Evolutionary conservation across 2,113 vertebrate genomes (phyloP).

Genomic region (Perognathus longimembris): DNA sequence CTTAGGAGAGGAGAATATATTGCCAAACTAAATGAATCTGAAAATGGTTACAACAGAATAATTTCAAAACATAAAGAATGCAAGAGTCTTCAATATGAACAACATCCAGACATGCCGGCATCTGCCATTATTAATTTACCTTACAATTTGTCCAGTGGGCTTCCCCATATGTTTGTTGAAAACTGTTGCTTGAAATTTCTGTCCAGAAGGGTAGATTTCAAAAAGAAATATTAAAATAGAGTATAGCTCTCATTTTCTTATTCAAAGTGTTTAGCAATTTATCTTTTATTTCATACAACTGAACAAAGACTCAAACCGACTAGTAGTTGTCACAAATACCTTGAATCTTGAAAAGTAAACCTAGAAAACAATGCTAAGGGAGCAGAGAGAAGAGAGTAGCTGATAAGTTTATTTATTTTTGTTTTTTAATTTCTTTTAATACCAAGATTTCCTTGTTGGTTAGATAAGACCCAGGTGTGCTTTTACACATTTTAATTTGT

Average conservation of each 20-base stretch:
- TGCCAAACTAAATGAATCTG: constrained; percentile 82
- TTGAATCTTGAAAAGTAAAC: constrained; percentile 87
- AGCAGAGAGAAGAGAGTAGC: constrained; percentile 82
- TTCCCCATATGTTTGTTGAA: constrained; percentile 89
- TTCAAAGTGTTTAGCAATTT: constrained; percentile 89
- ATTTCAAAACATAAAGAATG: constrained; percentile 88
- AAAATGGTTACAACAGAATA: constrained; percentile 82
- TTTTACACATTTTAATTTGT: constrained; percentile 89
- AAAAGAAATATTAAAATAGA: constrained; percentile 89
- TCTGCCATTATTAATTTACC: constrained; percentile 91
- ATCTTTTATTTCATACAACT: constrained; percentile 88
- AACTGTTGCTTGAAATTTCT: constrained; percentile 91
- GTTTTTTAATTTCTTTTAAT: background rate
- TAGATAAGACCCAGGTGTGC: constrained; percentile 94
- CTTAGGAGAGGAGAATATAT: constrained; percentile 85
- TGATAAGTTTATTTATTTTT: constrained; percentile 83
- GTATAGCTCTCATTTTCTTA: constrained; percentile 69
- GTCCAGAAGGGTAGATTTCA: constrained; percentile 87
- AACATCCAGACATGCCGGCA: constrained; percentile 89
- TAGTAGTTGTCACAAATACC: constrained; percentile 83
- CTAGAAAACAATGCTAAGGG: constrained; percentile 78
- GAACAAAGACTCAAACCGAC: constrained; percentile 80
- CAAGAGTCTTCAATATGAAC: constrained; percentile 84
- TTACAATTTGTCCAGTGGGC: constrained; percentile 89
- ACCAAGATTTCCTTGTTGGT: constrained; percentile 84